phyloP scores from a whole-genome alignment of 2,797 vertebrate genomes.

The Falco cherrug region DNA sequence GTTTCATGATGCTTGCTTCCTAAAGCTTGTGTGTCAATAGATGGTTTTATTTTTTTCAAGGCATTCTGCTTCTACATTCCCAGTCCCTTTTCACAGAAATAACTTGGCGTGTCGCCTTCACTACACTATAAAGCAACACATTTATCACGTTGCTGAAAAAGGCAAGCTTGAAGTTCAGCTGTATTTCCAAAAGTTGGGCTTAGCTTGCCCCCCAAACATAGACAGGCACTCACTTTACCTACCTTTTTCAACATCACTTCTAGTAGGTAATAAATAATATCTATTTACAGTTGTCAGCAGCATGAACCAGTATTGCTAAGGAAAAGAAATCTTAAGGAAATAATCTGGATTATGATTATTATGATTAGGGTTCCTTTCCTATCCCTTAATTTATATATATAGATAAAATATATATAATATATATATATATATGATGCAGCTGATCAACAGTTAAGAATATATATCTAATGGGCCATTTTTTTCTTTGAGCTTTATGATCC shows the following conservation, averaged over 20 bases:
- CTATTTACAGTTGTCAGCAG: not conserved
- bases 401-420: no score
- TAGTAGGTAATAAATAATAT: not conserved
- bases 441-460: not conserved
- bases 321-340: not conserved
- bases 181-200: constrained; percentile 23
- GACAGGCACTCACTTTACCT: not conserved
- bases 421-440: not conserved
- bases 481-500: not conserved
- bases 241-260: constrained; percentile 6
- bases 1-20: constrained; percentile 76
- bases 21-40: constrained; percentile 74
- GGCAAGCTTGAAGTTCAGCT: constrained; percentile 40
- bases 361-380: not conserved
- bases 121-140: constrained; percentile 40
- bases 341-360: not conserved
- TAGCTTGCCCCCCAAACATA: not conserved
- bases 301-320: not conserved
- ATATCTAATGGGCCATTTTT: not conserved
- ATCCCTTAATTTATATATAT: not conserved
- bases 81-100: constrained; percentile 36
- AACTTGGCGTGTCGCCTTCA: constrained; percentile 57
- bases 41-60: constrained; percentile 55
- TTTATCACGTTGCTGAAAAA: constrained; percentile 68
- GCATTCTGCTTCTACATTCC: constrained; percentile 66